phyloP scores from a whole-genome alignment of 1,140 invertebrate genomes.

The Zaprionus taronus region DNA sequence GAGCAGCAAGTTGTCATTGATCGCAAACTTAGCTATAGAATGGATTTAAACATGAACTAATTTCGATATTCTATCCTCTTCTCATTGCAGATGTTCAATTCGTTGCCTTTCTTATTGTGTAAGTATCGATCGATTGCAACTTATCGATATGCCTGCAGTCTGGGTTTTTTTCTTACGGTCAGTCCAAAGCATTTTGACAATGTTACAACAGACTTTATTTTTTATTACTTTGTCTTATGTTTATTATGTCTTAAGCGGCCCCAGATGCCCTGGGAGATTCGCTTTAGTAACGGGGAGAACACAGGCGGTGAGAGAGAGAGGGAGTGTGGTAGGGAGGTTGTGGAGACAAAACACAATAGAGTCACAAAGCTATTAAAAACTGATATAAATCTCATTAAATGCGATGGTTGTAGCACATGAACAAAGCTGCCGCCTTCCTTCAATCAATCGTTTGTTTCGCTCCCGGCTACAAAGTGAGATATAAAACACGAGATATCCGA shows the following conservation, averaged over 20 bases:
- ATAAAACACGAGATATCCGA: conserved; percentile 27
- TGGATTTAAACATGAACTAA: neutral
- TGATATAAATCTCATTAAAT: conserved; percentile 82
- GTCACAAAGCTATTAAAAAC: conserved; percentile 81
- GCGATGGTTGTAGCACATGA: conserved; percentile 78
- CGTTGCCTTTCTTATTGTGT: conserved; percentile 20
- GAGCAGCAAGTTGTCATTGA: conserved; percentile 24
- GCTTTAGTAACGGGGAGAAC: conserved; percentile 39
- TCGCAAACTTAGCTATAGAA: neutral
- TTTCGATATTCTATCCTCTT: conserved; percentile 14
- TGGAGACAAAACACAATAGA: conserved; percentile 62
- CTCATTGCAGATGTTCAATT: conserved; percentile 36
- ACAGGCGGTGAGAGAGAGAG: neutral
- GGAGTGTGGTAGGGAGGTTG: neutral
- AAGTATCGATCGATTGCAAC: conserved; percentile 37
- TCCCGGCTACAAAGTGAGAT: conserved; percentile 59
- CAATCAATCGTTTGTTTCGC: conserved; percentile 77
- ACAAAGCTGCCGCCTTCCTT: conserved; percentile 66
- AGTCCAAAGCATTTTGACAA: conserved; percentile 56
- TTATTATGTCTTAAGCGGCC: conserved; percentile 26
- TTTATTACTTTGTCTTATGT: conserved; percentile 32
- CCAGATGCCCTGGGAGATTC: conserved; percentile 54
- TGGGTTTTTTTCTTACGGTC: neutral
- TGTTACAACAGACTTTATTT: conserved; percentile 66
- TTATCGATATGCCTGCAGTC: conserved; percentile 4